Conservation (phyloP, 1,140 invertebrate species). For the Trichonephila clavata region DNA sequence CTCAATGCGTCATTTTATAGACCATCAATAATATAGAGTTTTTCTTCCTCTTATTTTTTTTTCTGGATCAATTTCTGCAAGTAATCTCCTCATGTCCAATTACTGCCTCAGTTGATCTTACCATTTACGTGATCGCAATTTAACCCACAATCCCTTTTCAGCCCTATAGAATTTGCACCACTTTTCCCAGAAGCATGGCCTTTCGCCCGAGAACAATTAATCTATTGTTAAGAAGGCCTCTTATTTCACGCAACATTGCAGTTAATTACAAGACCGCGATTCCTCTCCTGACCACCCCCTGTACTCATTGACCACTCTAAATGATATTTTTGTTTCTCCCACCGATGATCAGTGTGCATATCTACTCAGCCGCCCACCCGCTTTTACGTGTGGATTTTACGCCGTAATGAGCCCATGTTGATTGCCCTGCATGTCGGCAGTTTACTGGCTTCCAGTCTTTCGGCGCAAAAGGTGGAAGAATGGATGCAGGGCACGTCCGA, state of each 20-base stretch:
- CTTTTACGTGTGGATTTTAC: slow-evolving; percentile 15
- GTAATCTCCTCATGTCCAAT: slow-evolving; percentile 7
- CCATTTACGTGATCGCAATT: slow-evolving; percentile 14
- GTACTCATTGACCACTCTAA: slow-evolving; percentile 30
- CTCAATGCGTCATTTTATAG: neutral
- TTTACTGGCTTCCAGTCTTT: slow-evolving; percentile 22
- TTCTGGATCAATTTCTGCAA: neutral
- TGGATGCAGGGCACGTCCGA: slow-evolving; percentile 8
- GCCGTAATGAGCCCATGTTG: slow-evolving; percentile 3
- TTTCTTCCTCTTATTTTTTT: neutral
- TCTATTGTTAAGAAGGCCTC: slow-evolving; percentile 17
- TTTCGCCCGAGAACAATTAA: slow-evolving; percentile 30
- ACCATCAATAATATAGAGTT: neutral
- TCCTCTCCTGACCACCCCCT: neutral
- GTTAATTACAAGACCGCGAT: slow-evolving; percentile 10
- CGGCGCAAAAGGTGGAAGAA: slow-evolving; percentile 11
- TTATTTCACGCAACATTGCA: slow-evolving; percentile 31
- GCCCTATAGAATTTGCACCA: neutral
- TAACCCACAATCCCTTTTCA: neutral
- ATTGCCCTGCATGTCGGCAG: slow-evolving; percentile 11
- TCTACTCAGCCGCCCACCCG: neutral
- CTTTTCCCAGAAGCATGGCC: neutral
- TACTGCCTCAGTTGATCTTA: neutral
- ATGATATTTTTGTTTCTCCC: slow-evolving; percentile 3
- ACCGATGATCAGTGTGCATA: neutral